Base-by-base conservation (phyloP, 2,113 vertebrate species). In the Macquaria ambigua region DNA sequence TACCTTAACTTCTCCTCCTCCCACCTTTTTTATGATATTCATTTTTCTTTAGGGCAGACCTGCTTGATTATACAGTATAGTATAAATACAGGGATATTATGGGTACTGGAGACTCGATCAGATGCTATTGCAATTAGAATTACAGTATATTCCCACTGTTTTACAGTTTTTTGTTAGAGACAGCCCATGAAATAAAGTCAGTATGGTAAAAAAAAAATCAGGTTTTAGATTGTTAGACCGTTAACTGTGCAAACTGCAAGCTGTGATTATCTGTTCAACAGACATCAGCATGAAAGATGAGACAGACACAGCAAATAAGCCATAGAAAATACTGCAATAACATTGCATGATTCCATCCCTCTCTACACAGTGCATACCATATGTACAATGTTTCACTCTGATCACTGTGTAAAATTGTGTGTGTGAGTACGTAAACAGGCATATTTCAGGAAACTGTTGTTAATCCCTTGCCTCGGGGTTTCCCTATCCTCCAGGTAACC, bases 201-300 rank as follows among this genome's bases (percentile, higher is more conserved):
- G 41, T 37, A 56, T 20, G 50, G 28, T 20, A 39, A 39, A 39
- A 37, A 37, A 31, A 41, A 52, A 46, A 79, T 64, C 68, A 20
- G 9, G 1, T 70, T 70, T 79, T 67, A 20, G 1, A 79, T 74
- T 55, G 73, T 59, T 14, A 74, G n/a, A 34, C 59, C 7, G 2
- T 72, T 31, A 59, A 77, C 31, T 52, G 58, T 74, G 50, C 16
- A 74, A 48, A 43, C n/a, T n/a, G 62, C 14, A 76, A 31, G 23
- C 55, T 61, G 55, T 55, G 58, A 55, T 25, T 48, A 34, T 71
- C 21, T 63, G 28, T 71, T 69, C 12, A 79, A 25, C 52, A 67
- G 58, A 62, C 61, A 77, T 78, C 50, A 66, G 71, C 46, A 25
- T 66, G 70, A 74, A 59, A 59, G 63, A 71, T 64, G n/a, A 71